Percentiles rank a stretch among this genome's conserved stretches.
Conservation (phyloP, 2,888 invertebrate species). For the Danaus chrysippus region DNA sequence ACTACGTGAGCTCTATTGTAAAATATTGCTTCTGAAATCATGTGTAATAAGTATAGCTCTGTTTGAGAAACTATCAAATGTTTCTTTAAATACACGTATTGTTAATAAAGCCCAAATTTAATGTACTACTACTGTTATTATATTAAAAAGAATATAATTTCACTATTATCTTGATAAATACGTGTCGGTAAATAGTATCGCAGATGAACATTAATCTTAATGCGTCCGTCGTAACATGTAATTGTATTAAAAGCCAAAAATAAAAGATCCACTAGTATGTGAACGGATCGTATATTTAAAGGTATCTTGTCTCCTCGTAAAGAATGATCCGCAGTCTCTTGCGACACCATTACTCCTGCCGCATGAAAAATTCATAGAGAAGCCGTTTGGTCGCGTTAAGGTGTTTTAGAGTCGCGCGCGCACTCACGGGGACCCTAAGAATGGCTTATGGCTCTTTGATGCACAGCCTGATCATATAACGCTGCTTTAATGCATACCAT, state of each 20-base stretch:
- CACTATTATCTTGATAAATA: no score
- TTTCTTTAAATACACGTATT: no score
- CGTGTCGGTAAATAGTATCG: background rate
- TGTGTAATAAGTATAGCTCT: no score
- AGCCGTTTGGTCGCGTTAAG: slow-evolving; percentile 66
- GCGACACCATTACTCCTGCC: slow-evolving; percentile 70
- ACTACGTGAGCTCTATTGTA: no score
- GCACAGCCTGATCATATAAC: slow-evolving; percentile 24
- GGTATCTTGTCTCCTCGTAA: slow-evolving; percentile 72
- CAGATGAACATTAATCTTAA: background rate
- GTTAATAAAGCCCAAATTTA: no score
- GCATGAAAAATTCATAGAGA: slow-evolving; percentile 76
- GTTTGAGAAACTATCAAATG: no score
- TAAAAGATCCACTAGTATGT: background rate
- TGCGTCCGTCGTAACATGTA: background rate
- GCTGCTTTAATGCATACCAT: slow-evolving; percentile 15
- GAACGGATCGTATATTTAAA: slow-evolving; percentile 64
- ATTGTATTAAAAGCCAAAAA: slow-evolving; percentile 5
- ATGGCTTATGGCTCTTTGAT: slow-evolving; percentile 44
- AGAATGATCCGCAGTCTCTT: slow-evolving; percentile 73
- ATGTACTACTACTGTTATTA: no score
- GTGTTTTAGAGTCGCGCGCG: slow-evolving; percentile 52
- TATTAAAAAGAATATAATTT: no score
- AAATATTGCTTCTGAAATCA: no score
- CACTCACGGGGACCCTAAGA: slow-evolving; percentile 53